Conservation (phyloP, 2,113 vertebrate genomes). For the Eptesicus fuscus region DNA sequence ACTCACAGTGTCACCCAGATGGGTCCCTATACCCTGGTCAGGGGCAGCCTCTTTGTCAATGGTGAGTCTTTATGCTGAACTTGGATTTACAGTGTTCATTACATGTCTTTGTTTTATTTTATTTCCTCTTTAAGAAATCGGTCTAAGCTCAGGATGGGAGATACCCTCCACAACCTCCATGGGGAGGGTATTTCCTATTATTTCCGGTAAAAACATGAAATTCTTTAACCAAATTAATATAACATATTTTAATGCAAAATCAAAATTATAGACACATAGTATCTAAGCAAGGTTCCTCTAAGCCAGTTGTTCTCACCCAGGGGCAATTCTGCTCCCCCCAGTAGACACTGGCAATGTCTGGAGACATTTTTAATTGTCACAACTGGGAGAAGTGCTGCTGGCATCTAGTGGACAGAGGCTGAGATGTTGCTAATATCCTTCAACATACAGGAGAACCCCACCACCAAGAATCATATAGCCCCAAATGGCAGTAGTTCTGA, state of each 20-base stretch:
- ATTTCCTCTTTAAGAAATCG: neutral
- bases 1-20: constrained; percentile 72
- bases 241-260: neutral
- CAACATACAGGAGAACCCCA: neutral
- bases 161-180: neutral
- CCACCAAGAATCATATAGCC: neutral
- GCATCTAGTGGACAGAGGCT: neutral
- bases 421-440: neutral
- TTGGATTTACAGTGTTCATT: neutral
- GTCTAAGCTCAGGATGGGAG: neutral
- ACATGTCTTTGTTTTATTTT: neutral
- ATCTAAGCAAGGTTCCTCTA: neutral
- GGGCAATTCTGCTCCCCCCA: neutral
- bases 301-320: neutral
- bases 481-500: neutral
- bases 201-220: neutral
- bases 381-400: neutral
- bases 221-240: neutral
- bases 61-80: constrained; percentile 60
- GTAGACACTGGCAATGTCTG: neutral
- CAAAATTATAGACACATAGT: neutral
- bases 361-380: neutral
- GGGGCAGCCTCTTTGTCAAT: constrained; percentile 74
- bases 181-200: neutral
- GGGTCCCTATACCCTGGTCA: constrained; percentile 72